Percentiles rank a stretch among this genome's conserved stretches.
Evolutionary conservation across 2,888 invertebrate genomes (phyloP).

Genomic region (Pseudanteris insignis): DNA sequence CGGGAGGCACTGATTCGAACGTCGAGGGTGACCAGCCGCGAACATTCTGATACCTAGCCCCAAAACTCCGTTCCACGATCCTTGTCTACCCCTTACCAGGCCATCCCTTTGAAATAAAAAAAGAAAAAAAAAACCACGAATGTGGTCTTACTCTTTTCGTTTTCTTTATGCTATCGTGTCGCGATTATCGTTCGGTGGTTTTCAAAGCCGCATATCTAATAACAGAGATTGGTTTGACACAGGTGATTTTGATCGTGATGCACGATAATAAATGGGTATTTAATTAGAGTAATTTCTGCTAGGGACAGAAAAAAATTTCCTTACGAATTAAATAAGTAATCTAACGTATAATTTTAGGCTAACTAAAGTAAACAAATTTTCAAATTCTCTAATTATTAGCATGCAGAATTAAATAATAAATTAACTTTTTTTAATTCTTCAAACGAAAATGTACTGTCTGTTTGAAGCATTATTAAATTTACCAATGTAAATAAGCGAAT

Average conservation of each 20-base stretch:
- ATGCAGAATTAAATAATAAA: no score
- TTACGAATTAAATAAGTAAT: no score
- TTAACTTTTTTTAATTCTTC: no score
- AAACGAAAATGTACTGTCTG: no score
- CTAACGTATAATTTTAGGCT: no score
- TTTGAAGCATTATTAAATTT: no score
- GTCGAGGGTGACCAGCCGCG: slow-evolving; percentile 58
- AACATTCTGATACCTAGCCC: slow-evolving; percentile 55
- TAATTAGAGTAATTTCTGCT: no score
- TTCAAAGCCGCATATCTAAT: slow-evolving; percentile 26
- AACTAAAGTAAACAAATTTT: no score
- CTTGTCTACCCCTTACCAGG: slow-evolving; percentile 52
- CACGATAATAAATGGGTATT: no score
- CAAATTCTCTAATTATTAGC: no score
- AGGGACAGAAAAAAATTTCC: no score
- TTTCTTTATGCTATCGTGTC: slow-evolving; percentile 28
- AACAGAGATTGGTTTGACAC: slow-evolving; percentile 10
- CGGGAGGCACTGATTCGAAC: slow-evolving; percentile 49
- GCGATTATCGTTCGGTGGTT: slow-evolving; percentile 14
- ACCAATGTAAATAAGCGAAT: no score
- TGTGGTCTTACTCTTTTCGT: slow-evolving; percentile 21
- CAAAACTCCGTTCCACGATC: slow-evolving; percentile 46
- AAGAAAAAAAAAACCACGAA: slow-evolving; percentile 11
- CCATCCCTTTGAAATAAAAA: slow-evolving; percentile 33
- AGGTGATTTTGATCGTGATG: slow-evolving; percentile 26